Percentiles rank a stretch among this genome's conserved stretches.
phyloP scores from a whole-genome alignment of 2,113 vertebrate species.

The Elaphurus davidianus region DNA sequence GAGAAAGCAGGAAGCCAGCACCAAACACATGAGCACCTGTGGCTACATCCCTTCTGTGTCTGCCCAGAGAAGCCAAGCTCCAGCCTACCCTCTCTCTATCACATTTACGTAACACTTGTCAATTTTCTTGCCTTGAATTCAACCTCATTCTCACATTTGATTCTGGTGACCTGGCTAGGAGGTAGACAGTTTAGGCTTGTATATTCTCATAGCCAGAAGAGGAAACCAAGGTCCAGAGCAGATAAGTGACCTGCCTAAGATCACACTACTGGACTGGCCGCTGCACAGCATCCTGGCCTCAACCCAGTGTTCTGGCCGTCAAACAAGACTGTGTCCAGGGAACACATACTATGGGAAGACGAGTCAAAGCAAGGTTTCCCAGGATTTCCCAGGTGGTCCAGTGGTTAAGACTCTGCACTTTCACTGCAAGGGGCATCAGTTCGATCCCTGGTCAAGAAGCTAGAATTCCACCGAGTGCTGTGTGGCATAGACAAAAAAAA shows the following conservation, averaged over 20 bases:
- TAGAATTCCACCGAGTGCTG: background rate
- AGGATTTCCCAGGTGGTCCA: background rate
- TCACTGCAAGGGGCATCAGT: background rate
- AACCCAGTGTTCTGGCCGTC: background rate
- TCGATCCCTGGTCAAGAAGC: background rate
- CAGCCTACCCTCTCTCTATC: background rate
- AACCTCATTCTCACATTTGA: background rate
- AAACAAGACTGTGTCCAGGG: background rate
- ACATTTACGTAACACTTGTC: background rate
- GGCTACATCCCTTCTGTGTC: background rate
- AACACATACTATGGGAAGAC: background rate
- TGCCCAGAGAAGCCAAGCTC: background rate
- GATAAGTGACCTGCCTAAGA: background rate
- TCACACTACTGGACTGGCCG: background rate
- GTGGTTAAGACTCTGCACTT: background rate
- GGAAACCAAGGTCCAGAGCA: background rate
- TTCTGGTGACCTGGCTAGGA: background rate
- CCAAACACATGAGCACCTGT: background rate
- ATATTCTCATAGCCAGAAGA: background rate
- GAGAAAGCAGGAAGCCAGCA: background rate
- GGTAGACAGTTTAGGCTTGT: background rate
- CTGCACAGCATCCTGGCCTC: background rate
- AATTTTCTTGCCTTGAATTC: constrained; percentile 11
- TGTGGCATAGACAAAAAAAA: background rate
- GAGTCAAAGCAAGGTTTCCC: background rate